Evolutionary conservation across 2,797 vertebrate species (phyloP), one percentile per base, ranked within the genome.

Genomic region (Vireo griseus): DNA sequence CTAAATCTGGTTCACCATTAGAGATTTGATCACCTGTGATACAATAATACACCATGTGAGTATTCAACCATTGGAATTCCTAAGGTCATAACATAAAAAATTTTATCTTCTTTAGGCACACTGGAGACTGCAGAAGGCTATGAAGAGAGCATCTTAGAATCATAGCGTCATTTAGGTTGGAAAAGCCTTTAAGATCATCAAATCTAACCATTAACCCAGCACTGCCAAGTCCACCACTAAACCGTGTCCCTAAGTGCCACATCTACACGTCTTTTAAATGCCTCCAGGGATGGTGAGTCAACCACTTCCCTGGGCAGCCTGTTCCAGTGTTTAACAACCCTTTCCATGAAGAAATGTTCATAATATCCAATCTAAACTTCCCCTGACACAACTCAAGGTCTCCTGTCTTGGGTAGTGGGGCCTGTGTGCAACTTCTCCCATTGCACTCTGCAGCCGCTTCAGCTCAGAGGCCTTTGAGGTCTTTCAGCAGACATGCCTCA

Each of bases 1-100:
- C 35, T 72, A 65, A 57, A 77, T 67, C 48, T 71, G 28, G 8
- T 35, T 82, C 13, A 40, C 18, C 29, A 5, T 51, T 21, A 72
- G 35, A 63, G 21, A 61, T 65, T 48, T 71, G 15, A 37, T 55
- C 28, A 18, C 21, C 22, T 42, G 15, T 4, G 3, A n/a, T n/a
- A n/a, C n/a, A n/a, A n/a, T n/a, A n/a, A 44, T 31, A 26, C 3
- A 20, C 17, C 8, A 12, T 3, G 1, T 28, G 3, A 0, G 0
- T 62, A 39, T 45, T 58, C 45, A 74, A n/a, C 5, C 13, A 22
- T 13, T 82, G 39, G 42, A 12, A 11, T 69, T 72, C 72, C n/a
- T 63, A 26, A 66, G 2, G 0, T 22, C 0, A 14, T 58, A 35
- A 15, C 0, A 0, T 13, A n/a, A 61, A 50, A 39, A 20, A 29